Conservation (phyloP, 1,140 invertebrate genomes). For the Scylla paramamosain region DNA sequence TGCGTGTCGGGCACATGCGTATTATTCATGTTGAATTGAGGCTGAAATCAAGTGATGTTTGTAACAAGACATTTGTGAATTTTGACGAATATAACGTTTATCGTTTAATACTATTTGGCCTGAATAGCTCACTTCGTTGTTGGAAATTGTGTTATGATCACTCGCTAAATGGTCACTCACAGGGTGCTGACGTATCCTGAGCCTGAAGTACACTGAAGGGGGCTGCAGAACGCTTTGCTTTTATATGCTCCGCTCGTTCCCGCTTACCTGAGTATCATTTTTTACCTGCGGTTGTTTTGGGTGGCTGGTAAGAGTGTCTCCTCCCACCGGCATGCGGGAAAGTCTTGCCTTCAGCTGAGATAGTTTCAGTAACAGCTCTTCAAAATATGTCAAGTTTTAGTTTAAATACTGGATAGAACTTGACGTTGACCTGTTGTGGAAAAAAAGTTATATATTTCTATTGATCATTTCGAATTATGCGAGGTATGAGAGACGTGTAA, state of each 20-base stretch:
- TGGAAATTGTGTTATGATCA: not conserved
- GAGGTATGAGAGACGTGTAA: not conserved
- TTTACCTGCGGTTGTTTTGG: slow-evolving; percentile 50
- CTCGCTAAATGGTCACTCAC: slow-evolving; percentile 16
- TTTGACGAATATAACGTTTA: not conserved
- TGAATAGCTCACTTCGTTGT: not conserved
- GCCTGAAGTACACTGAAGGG: slow-evolving; percentile 54
- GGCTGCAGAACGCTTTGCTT: slow-evolving; percentile 10
- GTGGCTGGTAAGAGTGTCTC: slow-evolving; percentile 41
- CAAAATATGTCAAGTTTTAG: too few species aligned
- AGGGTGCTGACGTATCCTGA: slow-evolving; percentile 42
- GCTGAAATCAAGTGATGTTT: too few species aligned
- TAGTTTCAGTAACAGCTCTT: too few species aligned
- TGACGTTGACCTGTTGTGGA: not conserved
- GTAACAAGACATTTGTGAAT: not conserved
- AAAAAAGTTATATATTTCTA: not conserved
- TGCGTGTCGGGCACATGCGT: too few species aligned
- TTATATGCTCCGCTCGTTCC: slow-evolving; percentile 16
- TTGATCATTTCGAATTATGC: not conserved
- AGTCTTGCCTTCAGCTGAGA: not conserved
- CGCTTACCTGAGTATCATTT: slow-evolving; percentile 33
- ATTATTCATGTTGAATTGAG: too few species aligned
- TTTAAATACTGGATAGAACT: not conserved
- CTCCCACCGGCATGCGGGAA: not conserved
- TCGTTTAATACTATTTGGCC: not conserved